Base-by-base conservation (phyloP, 2,113 vertebrate genomes). In the Acrocephalus arundinaceus region DNA sequence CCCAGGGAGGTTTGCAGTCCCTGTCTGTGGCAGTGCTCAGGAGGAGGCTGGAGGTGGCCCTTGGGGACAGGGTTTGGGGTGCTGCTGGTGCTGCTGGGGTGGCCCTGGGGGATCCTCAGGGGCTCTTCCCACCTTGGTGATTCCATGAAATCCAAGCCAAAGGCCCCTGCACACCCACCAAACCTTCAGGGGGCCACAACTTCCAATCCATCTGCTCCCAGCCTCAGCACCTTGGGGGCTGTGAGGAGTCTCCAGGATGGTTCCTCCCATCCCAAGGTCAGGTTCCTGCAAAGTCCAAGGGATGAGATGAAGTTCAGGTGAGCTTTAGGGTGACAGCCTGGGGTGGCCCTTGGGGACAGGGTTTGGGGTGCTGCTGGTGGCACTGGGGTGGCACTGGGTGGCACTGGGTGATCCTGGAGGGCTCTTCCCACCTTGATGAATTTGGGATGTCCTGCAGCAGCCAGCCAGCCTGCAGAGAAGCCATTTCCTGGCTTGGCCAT, bases 371-470 rank as follows among this genome's bases (percentile, higher is more conserved):
- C 0, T 51, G 65, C 37, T 22, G 55, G 1, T n/a, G 65, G 14
- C 33, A 33, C 3, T 66, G 77, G 2, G 0, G 4, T 71, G 55
- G 45, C 35, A 7, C 45, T 43, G 2, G 0, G 4, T 71, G 55
- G 45, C 35, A 7, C 45, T 43, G 66, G 46, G 0, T 2, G 45
- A 0, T 8, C 55, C 66, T 51, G 35, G 0, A 1, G 31, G 37
- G 5, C 20, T 31, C 24, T 61, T 4, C 33, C 48, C 0, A 2
- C 37, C 25, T 4, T 37, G 48, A 2, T 63, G 18, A 39, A 27
- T 85, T 37, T 73, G 58, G 81, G 49, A 15, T 73, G 5, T 55
- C 48, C 49, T 46, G 39, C 67, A 61, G 46, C 7, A 49, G 18
- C 45, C 79, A 82, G 24, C 11, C 79, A 49, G 45, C 23, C 28